phyloP scores from a whole-genome alignment of 2,888 invertebrate genomes.

The Troides oblongomaculatus region DNA sequence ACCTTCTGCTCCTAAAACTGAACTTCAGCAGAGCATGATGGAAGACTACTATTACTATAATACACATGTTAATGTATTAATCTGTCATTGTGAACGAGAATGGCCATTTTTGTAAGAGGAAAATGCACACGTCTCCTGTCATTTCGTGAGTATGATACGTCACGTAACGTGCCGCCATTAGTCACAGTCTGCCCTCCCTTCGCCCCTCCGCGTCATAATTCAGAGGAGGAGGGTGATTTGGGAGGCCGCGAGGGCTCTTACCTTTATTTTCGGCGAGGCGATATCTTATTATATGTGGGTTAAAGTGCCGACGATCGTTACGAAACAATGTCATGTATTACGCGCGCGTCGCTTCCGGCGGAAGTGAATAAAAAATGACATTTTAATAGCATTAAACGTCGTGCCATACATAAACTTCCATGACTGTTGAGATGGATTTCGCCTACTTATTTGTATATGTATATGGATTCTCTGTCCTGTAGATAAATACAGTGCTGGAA shows the following conservation, averaged over 20 bases:
- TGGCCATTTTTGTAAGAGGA: conserved; percentile 23
- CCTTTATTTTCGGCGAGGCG: conserved; percentile 28
- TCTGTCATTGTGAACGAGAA: conserved; percentile 24
- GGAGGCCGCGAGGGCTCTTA: conserved; percentile 16
- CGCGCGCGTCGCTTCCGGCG: conserved; percentile 6
- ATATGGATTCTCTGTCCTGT: too few relatives aligned
- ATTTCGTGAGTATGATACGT: conserved; percentile 38
- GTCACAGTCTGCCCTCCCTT: conserved; percentile 44
- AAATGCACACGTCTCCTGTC: conserved; percentile 29
- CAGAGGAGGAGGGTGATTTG: conserved; percentile 9
- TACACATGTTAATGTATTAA: conserved; percentile 13
- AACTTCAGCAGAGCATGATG: too few relatives aligned
- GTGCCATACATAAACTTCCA: background rate
- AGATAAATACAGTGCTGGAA: too few relatives aligned
- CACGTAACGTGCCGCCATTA: conserved; percentile 56
- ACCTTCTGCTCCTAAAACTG: too few relatives aligned
- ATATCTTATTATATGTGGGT: conserved; percentile 28
- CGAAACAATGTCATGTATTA: conserved; percentile 23
- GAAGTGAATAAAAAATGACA: conserved; percentile 15
- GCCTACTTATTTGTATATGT: too few relatives aligned
- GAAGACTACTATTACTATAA: too few relatives aligned
- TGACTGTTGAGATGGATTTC: too few relatives aligned
- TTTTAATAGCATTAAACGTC: conserved; percentile 15
- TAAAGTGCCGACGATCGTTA: conserved; percentile 28
- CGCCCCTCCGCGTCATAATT: conserved; percentile 25